Conservation (phyloP, 2,113 vertebrate genomes). For the Dasypus novemcinctus region DNA sequence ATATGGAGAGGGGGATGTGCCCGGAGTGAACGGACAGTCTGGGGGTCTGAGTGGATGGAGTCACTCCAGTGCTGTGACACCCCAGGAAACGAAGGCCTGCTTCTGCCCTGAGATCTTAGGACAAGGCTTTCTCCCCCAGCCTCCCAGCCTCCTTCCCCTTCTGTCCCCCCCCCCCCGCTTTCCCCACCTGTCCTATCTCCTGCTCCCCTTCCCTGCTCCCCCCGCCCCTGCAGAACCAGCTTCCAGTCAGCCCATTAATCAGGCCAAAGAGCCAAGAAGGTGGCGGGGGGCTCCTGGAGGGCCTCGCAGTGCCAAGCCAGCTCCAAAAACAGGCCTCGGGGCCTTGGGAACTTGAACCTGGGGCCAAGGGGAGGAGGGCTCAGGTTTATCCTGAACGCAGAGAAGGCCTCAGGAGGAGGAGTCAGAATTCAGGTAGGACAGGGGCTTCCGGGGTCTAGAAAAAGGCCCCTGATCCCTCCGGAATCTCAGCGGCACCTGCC, state of each 20-base stretch:
- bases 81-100: too few relatives aligned
- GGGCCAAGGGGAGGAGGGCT: neutral
- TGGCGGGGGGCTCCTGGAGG: neutral
- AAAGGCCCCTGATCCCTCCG: neutral
- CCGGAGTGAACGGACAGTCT: too few relatives aligned
- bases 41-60: too few relatives aligned
- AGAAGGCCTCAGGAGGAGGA: too few relatives aligned
- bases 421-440: neutral
- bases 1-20: too few relatives aligned
- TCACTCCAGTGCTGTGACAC: too few relatives aligned
- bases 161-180: neutral
- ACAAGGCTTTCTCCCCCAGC: too few relatives aligned
- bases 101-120: too few relatives aligned
- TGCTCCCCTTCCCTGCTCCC: neutral
- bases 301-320: too few relatives aligned
- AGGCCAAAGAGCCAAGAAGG: neutral
- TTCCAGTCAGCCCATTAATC: conserved; percentile 34
- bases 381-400: too few relatives aligned
- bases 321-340: too few relatives aligned
- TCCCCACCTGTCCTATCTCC: neutral
- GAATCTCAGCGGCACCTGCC: neutral
- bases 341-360: too few relatives aligned
- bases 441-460: neutral
- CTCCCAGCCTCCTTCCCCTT: neutral
- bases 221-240: neutral